phyloP scores from a whole-genome alignment of 2,113 vertebrate species.

The Scolopax mira region DNA sequence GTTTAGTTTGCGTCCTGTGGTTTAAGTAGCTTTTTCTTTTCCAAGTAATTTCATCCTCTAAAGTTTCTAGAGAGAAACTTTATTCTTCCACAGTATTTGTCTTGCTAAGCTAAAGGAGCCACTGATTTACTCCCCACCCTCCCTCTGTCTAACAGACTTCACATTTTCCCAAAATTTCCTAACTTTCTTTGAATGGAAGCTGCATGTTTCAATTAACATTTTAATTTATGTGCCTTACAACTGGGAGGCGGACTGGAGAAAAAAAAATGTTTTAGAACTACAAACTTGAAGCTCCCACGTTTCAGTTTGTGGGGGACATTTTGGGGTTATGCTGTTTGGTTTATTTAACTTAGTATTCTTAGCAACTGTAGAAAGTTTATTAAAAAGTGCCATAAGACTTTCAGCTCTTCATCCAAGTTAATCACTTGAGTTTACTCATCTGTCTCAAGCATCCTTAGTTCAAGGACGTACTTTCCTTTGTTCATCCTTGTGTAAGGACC shows the following conservation, averaged over 20 bases:
- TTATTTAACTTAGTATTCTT: slow-evolving; percentile 7
- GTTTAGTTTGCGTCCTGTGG: not conserved
- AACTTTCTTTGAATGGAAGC: not conserved
- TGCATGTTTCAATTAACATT: not conserved
- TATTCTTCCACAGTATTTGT: not conserved
- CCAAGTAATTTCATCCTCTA: not conserved
- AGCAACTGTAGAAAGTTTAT: slow-evolving; percentile 6
- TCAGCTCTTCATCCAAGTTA: not conserved
- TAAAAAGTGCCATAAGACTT: not conserved
- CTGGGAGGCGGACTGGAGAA: not conserved
- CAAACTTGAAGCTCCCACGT: not conserved
- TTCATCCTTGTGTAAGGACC: slow-evolving; percentile 21
- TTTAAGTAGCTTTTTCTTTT: not conserved
- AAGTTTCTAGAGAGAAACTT: not conserved
- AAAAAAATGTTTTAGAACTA: not conserved
- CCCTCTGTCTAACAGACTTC: not conserved
- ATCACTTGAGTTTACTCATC: not conserved
- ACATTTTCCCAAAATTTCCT: not conserved
- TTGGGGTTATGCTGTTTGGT: not conserved
- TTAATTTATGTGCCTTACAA: not conserved
- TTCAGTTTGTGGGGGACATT: fast-evolving
- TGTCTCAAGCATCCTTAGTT: not conserved
- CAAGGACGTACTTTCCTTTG: slow-evolving; percentile 16
- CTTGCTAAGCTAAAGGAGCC: not conserved
- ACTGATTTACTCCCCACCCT: not conserved